Evolutionary conservation across 2,113 vertebrate genomes (phyloP).

Genomic region (Apeltes quadracus): DNA sequence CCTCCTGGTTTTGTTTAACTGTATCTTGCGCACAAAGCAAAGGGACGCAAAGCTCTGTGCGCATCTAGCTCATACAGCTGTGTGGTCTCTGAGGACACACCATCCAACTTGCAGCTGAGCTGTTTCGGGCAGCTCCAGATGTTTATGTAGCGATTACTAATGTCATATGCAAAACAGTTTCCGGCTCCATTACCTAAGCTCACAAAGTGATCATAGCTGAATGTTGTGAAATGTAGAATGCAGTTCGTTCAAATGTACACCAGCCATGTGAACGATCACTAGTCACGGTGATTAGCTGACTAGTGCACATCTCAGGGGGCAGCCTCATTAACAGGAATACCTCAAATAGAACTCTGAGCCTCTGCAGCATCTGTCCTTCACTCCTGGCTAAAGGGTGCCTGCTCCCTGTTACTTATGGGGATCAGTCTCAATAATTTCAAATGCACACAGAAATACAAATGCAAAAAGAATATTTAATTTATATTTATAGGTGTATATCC

Average conservation of each 20-base stretch:
- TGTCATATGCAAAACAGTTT: slow-evolving; percentile 36
- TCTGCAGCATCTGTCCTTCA: slow-evolving; percentile 50
- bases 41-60: background rate
- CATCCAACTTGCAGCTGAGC: slow-evolving; percentile 11
- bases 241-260: background rate
- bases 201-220: slow-evolving; percentile 17
- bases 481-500: too few relatives aligned
- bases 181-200: background rate
- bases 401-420: too few relatives aligned
- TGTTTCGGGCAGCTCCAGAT: slow-evolving; percentile 17
- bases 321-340: slow-evolving; percentile 63
- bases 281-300: slow-evolving; percentile 26
- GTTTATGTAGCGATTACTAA: slow-evolving; percentile 40
- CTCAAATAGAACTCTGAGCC: slow-evolving; percentile 66
- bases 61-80: background rate
- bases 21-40: background rate
- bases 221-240: background rate
- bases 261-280: background rate
- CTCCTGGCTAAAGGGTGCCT: slow-evolving; percentile 29
- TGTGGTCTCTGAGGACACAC: slow-evolving; percentile 6
- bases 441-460: too few relatives aligned
- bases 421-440: too few relatives aligned
- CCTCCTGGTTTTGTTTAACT: slow-evolving; percentile 19
- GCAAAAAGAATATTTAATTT: too few relatives aligned
- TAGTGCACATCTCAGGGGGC: slow-evolving; percentile 31